These are phyloP conservation scores for Rhinoptilus africanus DNA, from an alignment of 2,113 vertebrate species.

Conservation along the genomic window DNA sequence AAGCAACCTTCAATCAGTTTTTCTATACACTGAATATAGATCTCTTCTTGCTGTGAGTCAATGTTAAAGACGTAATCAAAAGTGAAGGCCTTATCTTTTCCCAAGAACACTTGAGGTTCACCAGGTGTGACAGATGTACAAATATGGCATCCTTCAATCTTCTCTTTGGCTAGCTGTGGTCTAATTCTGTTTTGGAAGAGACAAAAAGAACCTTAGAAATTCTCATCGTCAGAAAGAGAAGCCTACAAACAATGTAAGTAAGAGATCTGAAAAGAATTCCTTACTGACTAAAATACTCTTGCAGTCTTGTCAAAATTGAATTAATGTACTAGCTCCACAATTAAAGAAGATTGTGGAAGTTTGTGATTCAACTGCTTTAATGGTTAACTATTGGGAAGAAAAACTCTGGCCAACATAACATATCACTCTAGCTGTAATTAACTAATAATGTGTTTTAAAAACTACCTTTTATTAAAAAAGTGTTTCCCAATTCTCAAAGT, in stretches of 20 bases:
- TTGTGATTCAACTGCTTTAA: neutral
- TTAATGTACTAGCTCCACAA: neutral
- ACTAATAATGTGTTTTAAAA: neutral
- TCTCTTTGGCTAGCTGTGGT: constrained; percentile 95
- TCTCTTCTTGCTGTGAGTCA: constrained; percentile 86
- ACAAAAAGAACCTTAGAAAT: neutral
- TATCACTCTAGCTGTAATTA: neutral
- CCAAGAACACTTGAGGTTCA: constrained; percentile 94
- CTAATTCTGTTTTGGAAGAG: constrained; percentile 82
- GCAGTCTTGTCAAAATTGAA: neutral
- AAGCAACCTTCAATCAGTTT: constrained; percentile 95
- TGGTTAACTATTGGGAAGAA: neutral
- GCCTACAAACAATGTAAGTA: neutral
- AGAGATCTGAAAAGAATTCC: neutral
- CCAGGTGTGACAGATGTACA: constrained; percentile 93
- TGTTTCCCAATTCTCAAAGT: neutral
- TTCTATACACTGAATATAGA: constrained; percentile 90
- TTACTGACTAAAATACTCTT: neutral
- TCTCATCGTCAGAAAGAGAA: neutral
- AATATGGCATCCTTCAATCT: constrained; percentile 98
- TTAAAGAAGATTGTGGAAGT: neutral
- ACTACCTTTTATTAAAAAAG: too few species aligned
- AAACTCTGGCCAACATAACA: neutral
- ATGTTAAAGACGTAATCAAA: constrained; percentile 96
- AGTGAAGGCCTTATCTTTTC: constrained; percentile 98